Conservation (phyloP, 2,113 vertebrate species). For the Hemibagrus wyckioides region DNA sequence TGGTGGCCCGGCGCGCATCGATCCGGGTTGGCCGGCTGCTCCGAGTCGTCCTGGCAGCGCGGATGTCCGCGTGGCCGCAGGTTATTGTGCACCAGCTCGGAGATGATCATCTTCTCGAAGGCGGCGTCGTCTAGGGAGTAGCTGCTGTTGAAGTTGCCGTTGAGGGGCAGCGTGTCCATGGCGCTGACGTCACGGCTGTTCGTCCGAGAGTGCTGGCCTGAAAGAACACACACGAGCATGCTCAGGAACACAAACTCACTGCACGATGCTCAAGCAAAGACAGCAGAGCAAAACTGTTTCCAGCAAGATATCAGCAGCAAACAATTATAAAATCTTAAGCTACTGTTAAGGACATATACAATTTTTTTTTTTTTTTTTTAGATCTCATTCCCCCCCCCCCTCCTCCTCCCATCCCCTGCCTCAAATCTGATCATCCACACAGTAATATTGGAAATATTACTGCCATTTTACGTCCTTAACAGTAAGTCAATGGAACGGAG, state of each 20-base stretch:
- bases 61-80: slow-evolving; percentile 79
- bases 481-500: slow-evolving; percentile 5
- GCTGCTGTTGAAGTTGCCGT: slow-evolving; percentile 99
- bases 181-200: slow-evolving; percentile 98
- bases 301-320: slow-evolving; percentile 33
- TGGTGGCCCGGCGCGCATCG: slow-evolving; percentile 45
- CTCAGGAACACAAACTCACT: slow-evolving; percentile 24
- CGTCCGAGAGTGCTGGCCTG: slow-evolving; percentile 97
- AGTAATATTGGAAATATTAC: slow-evolving; percentile 12
- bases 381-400: too few relatives aligned
- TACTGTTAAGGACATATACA: slow-evolving; percentile 90
- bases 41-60: slow-evolving; percentile 80
- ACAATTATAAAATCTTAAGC: slow-evolving; percentile 66
- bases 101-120: slow-evolving; percentile 99
- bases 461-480: slow-evolving; percentile 46
- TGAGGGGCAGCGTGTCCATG: slow-evolving; percentile 99
- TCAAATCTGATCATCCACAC: background rate
- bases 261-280: background rate
- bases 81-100: slow-evolving; percentile 98
- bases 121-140: slow-evolving; percentile 96
- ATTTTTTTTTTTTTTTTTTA: too few relatives aligned
- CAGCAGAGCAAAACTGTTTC: background rate
- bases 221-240: slow-evolving; percentile 59
- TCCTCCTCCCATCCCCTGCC: background rate
- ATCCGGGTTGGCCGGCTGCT: slow-evolving; percentile 73